Conservation (phyloP, 2,888 invertebrate species). For the Drosophila vallismaia region DNA sequence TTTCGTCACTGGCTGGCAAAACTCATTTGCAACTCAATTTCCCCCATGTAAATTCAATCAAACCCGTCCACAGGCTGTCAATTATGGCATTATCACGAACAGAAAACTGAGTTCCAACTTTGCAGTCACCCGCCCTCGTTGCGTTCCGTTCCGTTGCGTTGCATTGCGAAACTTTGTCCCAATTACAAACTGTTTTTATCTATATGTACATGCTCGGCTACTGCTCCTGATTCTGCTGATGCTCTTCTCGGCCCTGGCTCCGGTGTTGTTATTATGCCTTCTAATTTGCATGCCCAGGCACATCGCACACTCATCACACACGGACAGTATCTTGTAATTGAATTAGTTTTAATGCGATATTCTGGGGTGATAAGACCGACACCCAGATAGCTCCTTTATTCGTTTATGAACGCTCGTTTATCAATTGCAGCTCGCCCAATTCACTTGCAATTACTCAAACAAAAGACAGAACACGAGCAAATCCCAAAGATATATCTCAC, state of each 20-base stretch:
- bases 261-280: conserved; percentile 8
- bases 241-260: background rate
- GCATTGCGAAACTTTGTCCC: conserved; percentile 57
- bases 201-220: background rate
- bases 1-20: conserved; percentile 28
- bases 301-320: conserved; percentile 13
- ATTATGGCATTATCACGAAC: conserved; percentile 57
- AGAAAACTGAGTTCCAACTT: conserved; percentile 38
- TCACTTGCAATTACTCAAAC: conserved; percentile 45
- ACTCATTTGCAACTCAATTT: conserved; percentile 46
- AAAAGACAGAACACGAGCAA: conserved; percentile 24
- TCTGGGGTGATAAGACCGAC: conserved; percentile 29
- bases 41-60: conserved; percentile 54
- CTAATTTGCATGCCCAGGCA: conserved; percentile 48
- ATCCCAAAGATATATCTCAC: conserved; percentile 19
- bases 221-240: conserved; percentile 2
- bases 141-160: no score
- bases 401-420: conserved; percentile 40
- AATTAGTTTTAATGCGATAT: conserved; percentile 72
- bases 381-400: conserved; percentile 43
- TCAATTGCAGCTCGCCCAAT: conserved; percentile 56
- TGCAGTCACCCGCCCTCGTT: conserved; percentile 5
- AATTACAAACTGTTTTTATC: conserved; percentile 52
- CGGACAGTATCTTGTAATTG: conserved; percentile 62
- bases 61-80: conserved; percentile 44